Evolutionary conservation across 92 coral and sea anemone species (phyloP), one percentile per base, ranked within the genome.

Genomic region (Scolanthus callimorphus): DNA sequence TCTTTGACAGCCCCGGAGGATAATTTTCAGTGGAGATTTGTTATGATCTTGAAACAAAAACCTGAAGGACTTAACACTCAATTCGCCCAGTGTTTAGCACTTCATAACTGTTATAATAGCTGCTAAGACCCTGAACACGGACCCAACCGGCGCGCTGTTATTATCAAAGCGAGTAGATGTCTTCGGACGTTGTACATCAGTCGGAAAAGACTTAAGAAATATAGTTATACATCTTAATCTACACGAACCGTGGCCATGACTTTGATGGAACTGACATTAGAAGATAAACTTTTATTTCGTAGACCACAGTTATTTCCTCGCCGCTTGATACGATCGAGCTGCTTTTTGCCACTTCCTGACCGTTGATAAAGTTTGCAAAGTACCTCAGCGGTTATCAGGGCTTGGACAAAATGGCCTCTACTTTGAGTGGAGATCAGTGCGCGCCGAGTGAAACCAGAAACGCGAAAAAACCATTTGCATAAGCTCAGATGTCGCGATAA

Each of bases 361-460:
- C 75, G 17, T 28, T 68, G 75, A 68, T 57, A 68, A 47, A 44
- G 58, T 68, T 68, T 50, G 55, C 44, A 68, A 54, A 46, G 65
- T 41, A 28, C 21, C 62, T 49, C 46, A 29, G 53, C 57, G 55
- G 30, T 41, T 54, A 65, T 51, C 51, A 49, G 75, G 25, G 51
- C 31, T 44, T 57, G 27, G 58, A 55, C 46, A 54, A 51, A 46
- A 68, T 51, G 44, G 27, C 43, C 58, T 62, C 56, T 43, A n/a
- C 58, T 68, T 68, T 17, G 31, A 56, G 49, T 37, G 26, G 49
- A 52, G 53, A 68, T 59, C 52, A 41, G 20, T 56, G 56, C 65
- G 24, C 31, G 62, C 27, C 71, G 25, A 55, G 75, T 67, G 65
- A 58, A 71, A 84, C 77, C 60, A 27, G 82, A 77, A 75, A 86